Evolutionary conservation across 2,797 vertebrate species (phyloP).

Genomic region (Trichosurus vulpecula): DNA sequence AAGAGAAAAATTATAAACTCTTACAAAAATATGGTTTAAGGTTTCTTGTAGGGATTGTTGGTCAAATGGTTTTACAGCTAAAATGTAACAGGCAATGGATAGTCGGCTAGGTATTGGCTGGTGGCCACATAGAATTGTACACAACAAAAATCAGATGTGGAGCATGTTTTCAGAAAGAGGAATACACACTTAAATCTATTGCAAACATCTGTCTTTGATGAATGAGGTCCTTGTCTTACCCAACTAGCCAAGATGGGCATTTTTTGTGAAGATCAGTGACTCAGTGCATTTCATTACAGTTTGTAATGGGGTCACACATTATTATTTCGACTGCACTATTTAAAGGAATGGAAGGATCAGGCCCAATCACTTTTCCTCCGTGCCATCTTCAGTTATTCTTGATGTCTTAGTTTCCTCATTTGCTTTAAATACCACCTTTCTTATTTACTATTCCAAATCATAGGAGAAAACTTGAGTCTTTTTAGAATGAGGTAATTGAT

Average conservation of each 20-base stretch:
- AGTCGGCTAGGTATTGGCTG: not conserved
- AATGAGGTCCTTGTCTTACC: not conserved
- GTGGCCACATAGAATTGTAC: not conserved
- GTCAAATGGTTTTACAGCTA: not conserved
- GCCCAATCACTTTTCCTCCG: constrained; percentile 12
- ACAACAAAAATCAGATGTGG: not conserved
- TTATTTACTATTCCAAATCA: not conserved
- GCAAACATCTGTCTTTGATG: not conserved
- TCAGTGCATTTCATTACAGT: not conserved
- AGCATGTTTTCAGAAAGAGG: not conserved
- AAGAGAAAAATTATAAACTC: not conserved
- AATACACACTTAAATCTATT: not conserved
- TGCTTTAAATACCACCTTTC: not conserved
- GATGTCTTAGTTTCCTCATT: constrained; percentile 13
- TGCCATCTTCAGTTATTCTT: not conserved
- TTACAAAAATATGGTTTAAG: not conserved
- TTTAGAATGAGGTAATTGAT: constrained; percentile 33
- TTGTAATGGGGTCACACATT: not conserved
- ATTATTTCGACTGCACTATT: not conserved
- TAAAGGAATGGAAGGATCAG: constrained; percentile 7
- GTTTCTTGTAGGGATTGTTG: not conserved
- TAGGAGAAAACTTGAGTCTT: not conserved
- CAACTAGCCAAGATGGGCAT: not conserved
- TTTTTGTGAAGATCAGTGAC: not conserved
- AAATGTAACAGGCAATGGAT: not conserved